Percentiles rank a stretch among this genome's conserved stretches.
Conservation (phyloP, 2,113 vertebrate species). For the Anser brachyrhynchus region DNA sequence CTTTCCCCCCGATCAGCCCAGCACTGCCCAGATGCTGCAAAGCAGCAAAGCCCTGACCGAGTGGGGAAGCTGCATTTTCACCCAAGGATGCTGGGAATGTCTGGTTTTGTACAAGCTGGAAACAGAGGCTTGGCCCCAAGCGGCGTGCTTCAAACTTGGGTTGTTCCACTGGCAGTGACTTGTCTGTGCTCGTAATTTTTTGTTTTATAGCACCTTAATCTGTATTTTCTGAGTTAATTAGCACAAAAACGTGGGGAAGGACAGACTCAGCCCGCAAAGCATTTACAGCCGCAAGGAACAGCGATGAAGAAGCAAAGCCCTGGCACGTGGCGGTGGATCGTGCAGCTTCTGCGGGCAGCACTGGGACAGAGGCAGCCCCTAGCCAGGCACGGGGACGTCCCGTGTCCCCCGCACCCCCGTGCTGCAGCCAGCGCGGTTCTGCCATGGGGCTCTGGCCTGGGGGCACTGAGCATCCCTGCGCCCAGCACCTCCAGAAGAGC, state of each 20-base stretch:
- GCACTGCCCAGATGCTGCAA: too few species aligned
- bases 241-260: background rate
- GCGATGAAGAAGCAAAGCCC: background rate
- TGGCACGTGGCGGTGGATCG: background rate
- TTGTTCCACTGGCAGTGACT: background rate
- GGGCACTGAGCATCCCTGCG: background rate
- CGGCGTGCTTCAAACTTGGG: background rate
- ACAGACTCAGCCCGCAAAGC: background rate
- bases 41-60: background rate
- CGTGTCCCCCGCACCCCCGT: background rate
- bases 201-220: background rate
- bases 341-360: background rate
- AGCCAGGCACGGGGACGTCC: too few species aligned
- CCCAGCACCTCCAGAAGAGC: background rate
- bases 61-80: accelerated
- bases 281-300: background rate
- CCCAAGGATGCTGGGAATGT: accelerated
- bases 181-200: background rate
- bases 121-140: background rate
- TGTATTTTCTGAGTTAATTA: background rate
- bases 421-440: background rate
- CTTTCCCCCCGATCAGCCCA: background rate
- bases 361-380: background rate
- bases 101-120: background rate
- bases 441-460: background rate